Evolutionary conservation across 1,140 invertebrate genomes (phyloP), one percentile per base, ranked within the genome.

Genomic region (Conus ventricosus): DNA sequence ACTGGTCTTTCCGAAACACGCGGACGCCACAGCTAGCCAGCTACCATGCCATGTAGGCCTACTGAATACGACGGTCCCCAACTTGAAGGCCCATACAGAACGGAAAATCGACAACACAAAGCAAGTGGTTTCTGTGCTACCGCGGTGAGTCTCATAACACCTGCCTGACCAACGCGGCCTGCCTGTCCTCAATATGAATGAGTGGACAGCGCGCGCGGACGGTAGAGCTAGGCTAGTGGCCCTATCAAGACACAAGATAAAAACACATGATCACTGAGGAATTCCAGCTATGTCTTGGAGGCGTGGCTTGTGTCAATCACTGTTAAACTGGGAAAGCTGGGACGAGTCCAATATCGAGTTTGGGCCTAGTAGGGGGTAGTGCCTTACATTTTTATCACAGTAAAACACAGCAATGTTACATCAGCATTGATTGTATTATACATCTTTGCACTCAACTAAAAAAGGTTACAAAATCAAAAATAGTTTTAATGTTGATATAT

Each of bases 241-340:
- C 23, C 83, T 86, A 86, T 87, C 82, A 80, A 78, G 67, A 89
- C 85, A 89, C 86, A 88, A 90, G 89, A 91, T 91, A 88, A 87
- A 90, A 90, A 91, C 92, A 93, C 93, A 91, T 92, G 92, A 92
- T 91, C 91, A 90, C 90, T 91, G 15, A 83, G 93, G 93, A 94
- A 94, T 94, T 92, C 92, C 91, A 93, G 93, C 92, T 92, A 94
- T 94, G 93, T 92, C 88, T 88, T 87, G 92, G 90, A 90, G 92
- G 92, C 92, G 92, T 92, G 90, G 90, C 91, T 85, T 90, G 89
- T 92, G 93, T 93, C 93, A 94, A 94, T 94, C 93, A 94, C 87
- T 87, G 84, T 89, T 88, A 84, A 91, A 92, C 90, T 88, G 90
- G 91, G 91, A 91, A 92, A 91, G 89, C 85, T 85, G 85, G 84